Percentiles rank a stretch among this genome's conserved stretches.
These are phyloP conservation scores for Numida meleagris DNA, from an alignment of 2,113 vertebrate species.

Conservation along the genomic window DNA sequence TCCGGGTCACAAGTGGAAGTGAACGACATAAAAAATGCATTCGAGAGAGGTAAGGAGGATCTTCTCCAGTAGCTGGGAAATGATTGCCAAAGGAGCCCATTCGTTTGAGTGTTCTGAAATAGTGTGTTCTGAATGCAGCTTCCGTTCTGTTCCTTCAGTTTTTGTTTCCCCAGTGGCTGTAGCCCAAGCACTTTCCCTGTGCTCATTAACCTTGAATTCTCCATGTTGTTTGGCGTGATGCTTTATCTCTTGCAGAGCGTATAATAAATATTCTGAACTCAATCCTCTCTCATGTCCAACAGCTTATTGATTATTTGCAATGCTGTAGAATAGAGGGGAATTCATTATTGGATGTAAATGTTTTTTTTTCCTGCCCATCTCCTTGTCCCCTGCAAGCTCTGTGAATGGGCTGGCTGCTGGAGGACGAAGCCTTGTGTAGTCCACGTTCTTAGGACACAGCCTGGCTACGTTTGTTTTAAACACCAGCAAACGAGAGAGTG, in stretches of 20 bases:
- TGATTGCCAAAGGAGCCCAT: fast-evolving
- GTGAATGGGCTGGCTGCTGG: neutral
- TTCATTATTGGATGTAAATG: neutral
- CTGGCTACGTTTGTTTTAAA: neutral
- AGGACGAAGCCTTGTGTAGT: neutral
- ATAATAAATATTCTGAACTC: conserved; percentile 10
- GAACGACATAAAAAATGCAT: conserved; percentile 98
- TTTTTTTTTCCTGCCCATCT: neutral
- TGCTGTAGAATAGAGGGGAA: neutral
- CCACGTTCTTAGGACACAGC: neutral
- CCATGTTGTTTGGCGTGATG: neutral
- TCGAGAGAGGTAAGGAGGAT: conserved; percentile 90
- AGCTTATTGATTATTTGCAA: conserved; percentile 31
- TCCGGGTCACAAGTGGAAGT: conserved; percentile 98
- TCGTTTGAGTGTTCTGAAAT: neutral
- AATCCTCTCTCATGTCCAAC: neutral
- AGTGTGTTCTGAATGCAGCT: neutral
- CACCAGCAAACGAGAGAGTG: neutral
- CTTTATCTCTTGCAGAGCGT: neutral
- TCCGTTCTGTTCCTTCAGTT: neutral
- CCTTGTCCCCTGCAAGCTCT: neutral
- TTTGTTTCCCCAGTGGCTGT: neutral
- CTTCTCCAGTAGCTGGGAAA: neutral
- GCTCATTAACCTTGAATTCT: conserved; percentile 5
- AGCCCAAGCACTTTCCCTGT: neutral